These are phyloP conservation scores for Gonatopus flavifemur DNA, from an alignment of 1,140 invertebrate genomes.

Conservation along the genomic window DNA sequence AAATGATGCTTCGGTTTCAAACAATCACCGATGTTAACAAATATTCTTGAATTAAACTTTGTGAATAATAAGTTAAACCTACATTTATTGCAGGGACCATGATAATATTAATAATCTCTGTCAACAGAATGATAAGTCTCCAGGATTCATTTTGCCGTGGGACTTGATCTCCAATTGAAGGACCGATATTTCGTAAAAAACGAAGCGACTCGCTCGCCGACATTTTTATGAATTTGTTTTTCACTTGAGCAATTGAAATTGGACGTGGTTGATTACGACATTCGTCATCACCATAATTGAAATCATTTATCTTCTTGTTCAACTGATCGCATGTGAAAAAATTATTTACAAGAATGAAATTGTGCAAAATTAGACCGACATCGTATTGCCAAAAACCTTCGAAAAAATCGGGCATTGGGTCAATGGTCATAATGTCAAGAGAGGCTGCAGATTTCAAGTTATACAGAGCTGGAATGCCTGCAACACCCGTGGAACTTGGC, in stretches of 20 bases:
- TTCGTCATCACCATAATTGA: background rate
- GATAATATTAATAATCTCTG: slow-evolving; percentile 5
- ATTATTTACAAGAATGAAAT: slow-evolving; percentile 4
- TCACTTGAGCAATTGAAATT: background rate
- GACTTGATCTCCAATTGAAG: slow-evolving; percentile 11
- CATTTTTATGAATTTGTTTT: slow-evolving; percentile 7
- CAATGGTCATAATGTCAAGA: slow-evolving; percentile 11
- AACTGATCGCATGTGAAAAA: slow-evolving; percentile 9
- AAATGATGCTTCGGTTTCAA: slow-evolving; percentile 19
- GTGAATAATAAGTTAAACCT: background rate
- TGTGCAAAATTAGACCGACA: slow-evolving; percentile 2
- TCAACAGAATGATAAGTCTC: slow-evolving; percentile 2
- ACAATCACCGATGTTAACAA: slow-evolving; percentile 1
- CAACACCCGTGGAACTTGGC: slow-evolving; percentile 3
- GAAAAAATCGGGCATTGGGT: slow-evolving; percentile 17
- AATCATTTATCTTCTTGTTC: slow-evolving; percentile 5
- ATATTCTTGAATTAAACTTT: slow-evolving; percentile 8
- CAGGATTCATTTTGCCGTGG: slow-evolving; percentile 6
- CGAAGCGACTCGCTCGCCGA: slow-evolving; percentile 12
- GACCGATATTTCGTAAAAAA: slow-evolving; percentile 6
- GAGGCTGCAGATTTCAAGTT: background rate
- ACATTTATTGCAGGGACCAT: background rate
- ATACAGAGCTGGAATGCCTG: background rate
- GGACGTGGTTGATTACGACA: slow-evolving; percentile 3
- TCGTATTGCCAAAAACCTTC: slow-evolving; percentile 13